Conservation (phyloP, 2,113 vertebrate genomes). For the Cololabis saira region DNA sequence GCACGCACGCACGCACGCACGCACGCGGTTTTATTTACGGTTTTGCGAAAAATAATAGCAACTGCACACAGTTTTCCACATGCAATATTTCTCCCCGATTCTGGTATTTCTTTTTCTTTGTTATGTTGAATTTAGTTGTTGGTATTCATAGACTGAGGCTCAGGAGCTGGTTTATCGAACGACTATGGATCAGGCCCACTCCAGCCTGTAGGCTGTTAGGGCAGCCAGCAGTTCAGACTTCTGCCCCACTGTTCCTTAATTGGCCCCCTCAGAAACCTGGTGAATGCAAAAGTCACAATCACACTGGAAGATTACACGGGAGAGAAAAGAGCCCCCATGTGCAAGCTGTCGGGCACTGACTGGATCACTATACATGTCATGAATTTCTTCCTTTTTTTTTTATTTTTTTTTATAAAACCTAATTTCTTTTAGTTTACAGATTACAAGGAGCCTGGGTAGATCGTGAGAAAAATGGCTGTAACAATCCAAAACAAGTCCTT, state of each 20-base stretch:
- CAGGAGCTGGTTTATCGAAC: conserved; percentile 49
- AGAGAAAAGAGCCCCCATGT: conserved; percentile 54
- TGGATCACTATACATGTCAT: conserved; percentile 70
- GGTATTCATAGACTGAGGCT: conserved; percentile 41
- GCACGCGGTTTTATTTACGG: too few species aligned
- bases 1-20: too few species aligned
- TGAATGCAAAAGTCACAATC: conserved; percentile 54
- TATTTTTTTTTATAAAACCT: conserved; percentile 8
- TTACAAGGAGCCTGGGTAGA: conserved; percentile 62
- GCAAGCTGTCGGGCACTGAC: conserved; percentile 66
- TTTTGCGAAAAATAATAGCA: conserved; percentile 3
- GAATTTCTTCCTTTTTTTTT: conserved; percentile 54
- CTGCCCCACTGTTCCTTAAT: conserved; percentile 62
- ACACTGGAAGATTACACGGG: conserved; percentile 56
- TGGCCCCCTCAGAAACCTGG: conserved; percentile 66
- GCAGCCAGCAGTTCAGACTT: conserved; percentile 58
- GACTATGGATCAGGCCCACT: conserved; percentile 62
- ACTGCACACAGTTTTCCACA: not conserved
- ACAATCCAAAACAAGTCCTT: conserved; percentile 53
- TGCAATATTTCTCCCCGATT: not conserved
- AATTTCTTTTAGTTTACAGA: conserved; percentile 65
- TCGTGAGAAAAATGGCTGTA: conserved; percentile 57
- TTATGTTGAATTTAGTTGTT: conserved; percentile 25
- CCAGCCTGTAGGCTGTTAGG: conserved; percentile 58
- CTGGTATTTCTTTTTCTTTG: conserved; percentile 6